Evolutionary conservation across 2,888 invertebrate species (phyloP).

Genomic region (Azorinus chamasolen): DNA sequence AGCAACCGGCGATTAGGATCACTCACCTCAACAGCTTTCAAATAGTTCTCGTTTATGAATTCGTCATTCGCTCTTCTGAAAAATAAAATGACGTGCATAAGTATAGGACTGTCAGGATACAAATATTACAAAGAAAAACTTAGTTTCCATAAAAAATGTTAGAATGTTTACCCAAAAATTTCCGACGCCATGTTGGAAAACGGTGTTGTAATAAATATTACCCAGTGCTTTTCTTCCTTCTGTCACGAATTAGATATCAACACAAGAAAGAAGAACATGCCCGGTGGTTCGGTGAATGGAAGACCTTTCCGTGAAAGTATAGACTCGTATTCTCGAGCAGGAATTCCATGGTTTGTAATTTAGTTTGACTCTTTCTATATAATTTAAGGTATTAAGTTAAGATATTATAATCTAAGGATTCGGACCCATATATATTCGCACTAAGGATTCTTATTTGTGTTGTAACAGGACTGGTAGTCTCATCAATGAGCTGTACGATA

Average conservation of each 20-base stretch:
- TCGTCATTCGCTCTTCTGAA: slow-evolving; percentile 82
- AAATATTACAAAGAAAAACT: not conserved
- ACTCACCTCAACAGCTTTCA: slow-evolving; percentile 79
- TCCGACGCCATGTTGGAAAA: slow-evolving; percentile 59
- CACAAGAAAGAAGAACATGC: slow-evolving; percentile 37
- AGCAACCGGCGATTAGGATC: not conserved
- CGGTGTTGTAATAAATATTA: not conserved
- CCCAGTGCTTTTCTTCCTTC: not conserved
- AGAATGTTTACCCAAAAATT: slow-evolving; percentile 52
- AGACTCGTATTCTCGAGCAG: slow-evolving; percentile 62
- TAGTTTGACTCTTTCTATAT: not conserved
- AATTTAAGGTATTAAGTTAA: no score
- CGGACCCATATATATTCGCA: no score
- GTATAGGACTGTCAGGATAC: not conserved
- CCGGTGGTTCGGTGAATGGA: slow-evolving; percentile 68
- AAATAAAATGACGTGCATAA: slow-evolving; percentile 32
- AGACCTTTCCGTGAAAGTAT: slow-evolving; percentile 65
- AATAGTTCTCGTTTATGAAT: slow-evolving; percentile 82
- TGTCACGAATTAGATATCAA: not conserved
- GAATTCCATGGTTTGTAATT: slow-evolving; percentile 64
- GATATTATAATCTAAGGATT: no score
- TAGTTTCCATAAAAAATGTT: not conserved
- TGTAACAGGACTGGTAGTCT: no score
- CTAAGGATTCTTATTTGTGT: no score
- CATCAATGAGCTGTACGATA: no score